phyloP scores from a whole-genome alignment of 2,888 invertebrate species.

The Drosophila paranaensis region DNA sequence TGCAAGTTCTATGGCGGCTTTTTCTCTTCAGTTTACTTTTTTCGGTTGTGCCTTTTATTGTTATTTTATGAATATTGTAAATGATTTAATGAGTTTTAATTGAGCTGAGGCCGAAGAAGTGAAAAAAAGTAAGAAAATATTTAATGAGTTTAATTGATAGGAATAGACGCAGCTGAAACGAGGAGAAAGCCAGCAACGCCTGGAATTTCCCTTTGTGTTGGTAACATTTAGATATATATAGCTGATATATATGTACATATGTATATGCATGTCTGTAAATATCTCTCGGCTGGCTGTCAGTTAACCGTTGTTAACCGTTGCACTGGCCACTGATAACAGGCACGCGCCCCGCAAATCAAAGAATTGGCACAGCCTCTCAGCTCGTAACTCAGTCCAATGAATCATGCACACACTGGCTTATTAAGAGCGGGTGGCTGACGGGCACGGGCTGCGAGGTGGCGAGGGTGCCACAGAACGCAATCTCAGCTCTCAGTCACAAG shows the following conservation, averaged over 20 bases:
- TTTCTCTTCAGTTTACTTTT: constrained; percentile 28
- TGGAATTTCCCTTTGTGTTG: constrained; percentile 48
- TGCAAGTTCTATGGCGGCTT: constrained; percentile 53
- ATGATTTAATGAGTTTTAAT: constrained; percentile 79
- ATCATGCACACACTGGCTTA: constrained; percentile 54
- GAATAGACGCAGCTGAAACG: constrained; percentile 52
- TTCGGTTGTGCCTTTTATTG: constrained; percentile 48
- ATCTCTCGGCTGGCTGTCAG: constrained; percentile 47
- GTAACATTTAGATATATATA: neutral
- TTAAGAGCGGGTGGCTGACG: constrained; percentile 1
- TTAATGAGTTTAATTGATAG: constrained; percentile 78
- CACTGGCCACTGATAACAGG: constrained; percentile 65
- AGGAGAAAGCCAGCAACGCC: constrained; percentile 63
- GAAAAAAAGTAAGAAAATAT: constrained; percentile 29
- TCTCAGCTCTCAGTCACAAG: constrained; percentile 58
- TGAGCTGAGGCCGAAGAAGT: constrained; percentile 41
- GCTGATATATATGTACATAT: neutral
- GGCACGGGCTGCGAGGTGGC: neutral
- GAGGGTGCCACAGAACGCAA: constrained; percentile 50
- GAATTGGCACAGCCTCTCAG: constrained; percentile 63
- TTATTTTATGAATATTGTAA: constrained; percentile 77
- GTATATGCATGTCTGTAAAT: constrained; percentile 1
- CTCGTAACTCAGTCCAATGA: constrained; percentile 71
- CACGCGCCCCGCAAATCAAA: constrained; percentile 68
- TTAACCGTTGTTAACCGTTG: constrained; percentile 66